Evolutionary conservation across 2,113 vertebrate species (phyloP), one percentile per base, ranked within the genome.

Genomic region (Silurus asotus): DNA sequence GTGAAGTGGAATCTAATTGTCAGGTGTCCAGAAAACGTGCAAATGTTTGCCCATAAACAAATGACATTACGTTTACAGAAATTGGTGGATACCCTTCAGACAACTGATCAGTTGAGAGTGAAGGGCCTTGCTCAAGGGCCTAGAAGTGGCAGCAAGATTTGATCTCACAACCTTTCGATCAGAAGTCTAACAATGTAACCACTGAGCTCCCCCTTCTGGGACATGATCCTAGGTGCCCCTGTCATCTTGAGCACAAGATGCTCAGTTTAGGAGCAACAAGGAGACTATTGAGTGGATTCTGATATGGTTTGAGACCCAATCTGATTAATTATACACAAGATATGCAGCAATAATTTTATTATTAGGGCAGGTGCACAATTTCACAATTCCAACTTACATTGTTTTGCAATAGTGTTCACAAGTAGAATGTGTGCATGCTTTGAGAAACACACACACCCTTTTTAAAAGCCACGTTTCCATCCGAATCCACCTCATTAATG

Each of bases 401-500:
- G 48, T 76, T 48, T 20, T 69, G 7, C 55, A 83, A 88, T 84
- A 48, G 53, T 23, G 78, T 67, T 45, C 14, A 79, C 86, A 74
- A 81, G 81, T 77, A 51, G n/a, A 53, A 51, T 28, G 64, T 67
- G 49, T 82, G 13, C 37, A 75, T 70, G 64, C 65, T 58, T 62
- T 62, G 45, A 45, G 28, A 62, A 58, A 65, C 58, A 70, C 61
- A 79, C 81, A 55, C 83, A 58, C 64, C 81, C 48, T n/a, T n/a
- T 25, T 51, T 81, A 77, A 62, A 2, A 80, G 37, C 55, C 37
- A 28, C 82, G 81, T 69, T 88, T 77, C 61, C 67, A 75, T 83
- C 51, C 51, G n/a, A 45, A 62, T 87, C 69, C 84, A 82, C 86
- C 86, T 64, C 37, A 88, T 72, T 92, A 90, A 92, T 92, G 88